Conservation (phyloP, 2,797 vertebrate genomes). For the Phalloptychus januarius region DNA sequence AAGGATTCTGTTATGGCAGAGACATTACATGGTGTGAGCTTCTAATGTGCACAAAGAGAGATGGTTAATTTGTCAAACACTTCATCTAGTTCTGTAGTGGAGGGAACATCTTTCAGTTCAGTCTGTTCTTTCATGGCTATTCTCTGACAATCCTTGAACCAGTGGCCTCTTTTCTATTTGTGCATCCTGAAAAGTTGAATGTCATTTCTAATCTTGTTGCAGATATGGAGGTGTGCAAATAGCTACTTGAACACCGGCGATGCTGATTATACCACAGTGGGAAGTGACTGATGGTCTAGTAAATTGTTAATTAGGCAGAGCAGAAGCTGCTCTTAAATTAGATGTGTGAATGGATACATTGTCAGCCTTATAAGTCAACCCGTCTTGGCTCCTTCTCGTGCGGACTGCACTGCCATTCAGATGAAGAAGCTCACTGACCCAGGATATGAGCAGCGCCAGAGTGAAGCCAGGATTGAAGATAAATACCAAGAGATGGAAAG, state of each 20-base stretch:
- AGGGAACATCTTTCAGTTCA: constrained; percentile 40
- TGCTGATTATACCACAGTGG: constrained; percentile 72
- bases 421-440: constrained; percentile 44
- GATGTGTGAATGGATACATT: constrained; percentile 77
- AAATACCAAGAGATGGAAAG: background rate
- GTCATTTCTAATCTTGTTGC: constrained; percentile 52
- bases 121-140: constrained; percentile 19
- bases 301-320: constrained; percentile 86
- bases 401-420: constrained; percentile 39
- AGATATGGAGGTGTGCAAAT: constrained; percentile 41
- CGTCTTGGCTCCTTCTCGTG: constrained; percentile 35
- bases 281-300: constrained; percentile 82
- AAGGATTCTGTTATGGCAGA: constrained; percentile 35
- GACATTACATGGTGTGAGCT: constrained; percentile 18
- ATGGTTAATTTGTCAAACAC: constrained; percentile 38
- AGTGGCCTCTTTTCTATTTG: constrained; percentile 26
- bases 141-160: constrained; percentile 23
- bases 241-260: constrained; percentile 42
- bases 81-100: constrained; percentile 16
- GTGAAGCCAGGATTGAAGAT: constrained; percentile 22
- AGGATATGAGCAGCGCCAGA: constrained; percentile 23
- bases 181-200: constrained; percentile 63
- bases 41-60: constrained; percentile 20
- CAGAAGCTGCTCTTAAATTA: constrained; percentile 83
- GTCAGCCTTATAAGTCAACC: constrained; percentile 79